These are phyloP conservation scores for Salvelinus sp. DNA, from an alignment of 2,113 vertebrate species.

Conservation along the genomic window DNA sequence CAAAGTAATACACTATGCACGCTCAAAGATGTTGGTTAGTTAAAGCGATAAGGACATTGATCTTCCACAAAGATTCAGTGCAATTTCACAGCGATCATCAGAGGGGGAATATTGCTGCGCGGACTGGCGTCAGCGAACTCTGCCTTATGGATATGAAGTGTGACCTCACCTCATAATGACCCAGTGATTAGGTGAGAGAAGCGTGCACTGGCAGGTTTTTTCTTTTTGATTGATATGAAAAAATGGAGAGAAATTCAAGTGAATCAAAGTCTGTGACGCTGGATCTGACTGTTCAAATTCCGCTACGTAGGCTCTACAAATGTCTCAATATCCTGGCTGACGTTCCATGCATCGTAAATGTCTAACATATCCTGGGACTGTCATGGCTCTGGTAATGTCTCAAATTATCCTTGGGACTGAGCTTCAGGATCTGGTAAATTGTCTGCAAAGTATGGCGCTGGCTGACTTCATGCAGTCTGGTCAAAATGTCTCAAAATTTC, in stretches of 20 bases:
- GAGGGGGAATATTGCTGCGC: conserved; percentile 19
- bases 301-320: no score
- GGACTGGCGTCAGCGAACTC: conserved; percentile 15
- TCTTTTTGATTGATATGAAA: background rate
- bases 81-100: conserved; percentile 35
- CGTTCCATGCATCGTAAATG: conserved; percentile 57
- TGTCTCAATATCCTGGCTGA: conserved; percentile 48
- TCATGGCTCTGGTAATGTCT: conserved; percentile 59
- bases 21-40: conserved; percentile 44
- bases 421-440: no score
- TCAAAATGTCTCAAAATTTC: conserved; percentile 57
- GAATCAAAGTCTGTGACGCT: no score
- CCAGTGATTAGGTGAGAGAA: conserved; percentile 25
- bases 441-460: no score
- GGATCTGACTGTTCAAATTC: no score
- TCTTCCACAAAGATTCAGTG: conserved; percentile 54
- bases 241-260: background rate
- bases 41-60: conserved; percentile 52
- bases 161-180: conserved; percentile 11
- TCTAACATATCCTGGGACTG: conserved; percentile 52
- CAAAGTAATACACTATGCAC: conserved; percentile 60
- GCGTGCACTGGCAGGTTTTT: background rate
- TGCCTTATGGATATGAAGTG: background rate
- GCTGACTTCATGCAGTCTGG: conserved; percentile 50
- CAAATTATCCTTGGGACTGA: no score